These are phyloP conservation scores for Strix uralensis DNA, from an alignment of 2,113 vertebrate genomes.

Conservation along the genomic window DNA sequence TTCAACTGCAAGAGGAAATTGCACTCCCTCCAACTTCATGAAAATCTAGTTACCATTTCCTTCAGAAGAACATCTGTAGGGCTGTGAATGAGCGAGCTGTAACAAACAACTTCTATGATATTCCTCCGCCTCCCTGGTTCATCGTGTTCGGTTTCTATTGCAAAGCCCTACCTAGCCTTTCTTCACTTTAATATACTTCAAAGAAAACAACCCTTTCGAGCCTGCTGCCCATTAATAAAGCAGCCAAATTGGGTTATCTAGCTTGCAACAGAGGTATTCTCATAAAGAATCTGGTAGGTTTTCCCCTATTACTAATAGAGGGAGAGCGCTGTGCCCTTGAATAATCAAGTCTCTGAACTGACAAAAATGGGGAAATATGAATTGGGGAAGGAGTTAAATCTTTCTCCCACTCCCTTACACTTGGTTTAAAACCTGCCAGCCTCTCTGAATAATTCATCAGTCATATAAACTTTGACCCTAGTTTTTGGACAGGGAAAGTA, in stretches of 20 bases:
- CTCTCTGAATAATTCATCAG: constrained; percentile 2
- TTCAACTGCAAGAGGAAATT: constrained; percentile 49
- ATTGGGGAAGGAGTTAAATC: constrained; percentile 20
- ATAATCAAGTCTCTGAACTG: background rate
- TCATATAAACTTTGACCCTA: constrained; percentile 29
- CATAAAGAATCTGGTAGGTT: background rate
- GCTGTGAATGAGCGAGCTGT: background rate
- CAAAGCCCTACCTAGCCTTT: constrained; percentile 59
- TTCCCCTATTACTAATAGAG: background rate
- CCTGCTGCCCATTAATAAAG: background rate
- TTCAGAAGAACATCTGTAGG: constrained; percentile 24
- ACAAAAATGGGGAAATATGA: background rate
- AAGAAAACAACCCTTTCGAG: background rate
- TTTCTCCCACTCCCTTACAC: constrained; percentile 20
- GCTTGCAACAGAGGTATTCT: background rate
- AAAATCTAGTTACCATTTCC: constrained; percentile 11
- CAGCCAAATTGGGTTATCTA: background rate
- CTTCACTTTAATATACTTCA: constrained; percentile 45
- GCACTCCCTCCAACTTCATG: constrained; percentile 32
- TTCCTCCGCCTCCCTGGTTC: background rate
- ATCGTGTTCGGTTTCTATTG: background rate
- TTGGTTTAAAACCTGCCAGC: constrained; percentile 37
- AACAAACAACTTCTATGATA: background rate
- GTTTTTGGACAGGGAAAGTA: constrained; percentile 60
- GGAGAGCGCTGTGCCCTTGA: constrained; percentile 1